Percentiles rank a stretch among this genome's conserved stretches.
Evolutionary conservation across 2,888 invertebrate genomes (phyloP).

Genomic region (Limnephilus rhombicus): DNA sequence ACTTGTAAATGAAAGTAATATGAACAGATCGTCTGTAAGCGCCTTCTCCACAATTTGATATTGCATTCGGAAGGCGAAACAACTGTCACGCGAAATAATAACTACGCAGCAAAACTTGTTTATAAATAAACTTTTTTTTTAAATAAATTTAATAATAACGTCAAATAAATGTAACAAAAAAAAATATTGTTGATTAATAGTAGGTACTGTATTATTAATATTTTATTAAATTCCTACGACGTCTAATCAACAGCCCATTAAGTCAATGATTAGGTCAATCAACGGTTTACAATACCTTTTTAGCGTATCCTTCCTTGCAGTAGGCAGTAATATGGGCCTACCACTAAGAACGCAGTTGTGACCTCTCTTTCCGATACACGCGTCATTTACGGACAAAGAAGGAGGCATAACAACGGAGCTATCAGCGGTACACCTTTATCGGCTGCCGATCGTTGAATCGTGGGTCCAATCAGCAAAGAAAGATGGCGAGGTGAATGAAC

Average conservation of each 20-base stretch:
- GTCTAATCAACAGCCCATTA: background rate
- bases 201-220: too few species aligned
- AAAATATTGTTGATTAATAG: too few species aligned
- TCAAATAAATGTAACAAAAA: too few species aligned
- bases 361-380: background rate
- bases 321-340: background rate
- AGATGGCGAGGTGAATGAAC: background rate
- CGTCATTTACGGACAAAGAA: background rate
- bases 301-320: conserved; percentile 25
- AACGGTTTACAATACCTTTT: conserved; percentile 19
- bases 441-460: background rate
- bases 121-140: too few species aligned
- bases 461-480: background rate
- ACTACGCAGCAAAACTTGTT: too few species aligned
- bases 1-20: too few species aligned
- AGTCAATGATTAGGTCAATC: conserved; percentile 19
- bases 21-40: too few species aligned
- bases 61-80: too few species aligned
- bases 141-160: too few species aligned
- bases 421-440: background rate
- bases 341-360: background rate
- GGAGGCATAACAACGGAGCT: background rate
- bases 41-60: too few species aligned
- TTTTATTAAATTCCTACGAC: background rate
- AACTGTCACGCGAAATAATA: too few species aligned